Evolutionary conservation across 2,888 invertebrate genomes (phyloP), one percentile per base, ranked within the genome.

Genomic region (Plebejus anna): DNA sequence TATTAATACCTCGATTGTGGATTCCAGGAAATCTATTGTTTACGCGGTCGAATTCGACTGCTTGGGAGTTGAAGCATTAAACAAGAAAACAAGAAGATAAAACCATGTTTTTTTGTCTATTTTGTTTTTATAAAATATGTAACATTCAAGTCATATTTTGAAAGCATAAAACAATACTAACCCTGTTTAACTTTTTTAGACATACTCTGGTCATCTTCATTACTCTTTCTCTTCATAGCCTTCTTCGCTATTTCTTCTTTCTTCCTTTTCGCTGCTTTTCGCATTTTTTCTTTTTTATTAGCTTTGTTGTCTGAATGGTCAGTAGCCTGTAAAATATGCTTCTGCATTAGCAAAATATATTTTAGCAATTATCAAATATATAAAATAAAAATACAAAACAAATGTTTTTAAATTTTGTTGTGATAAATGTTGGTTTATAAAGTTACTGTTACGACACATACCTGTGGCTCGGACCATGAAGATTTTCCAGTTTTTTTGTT

Each of bases 401-500:
- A 66, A 66, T 7, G 11, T 51, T 47, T 42, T n/a, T 22, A 22
- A n/a, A 47, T 42, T 5, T 47, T 4, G n/a, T 7, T 9, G n/a
- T 9, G 9, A 11, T 47, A 51, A 22, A 73, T 13, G 4, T 55
- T 28, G 11, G 11, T 22, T 47, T 51, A 1, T 73, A 55, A 42
- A 32, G 42, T 13, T 11, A 13, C 6, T 42, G 82, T 82, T 84
- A 84, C 80, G 84, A 87, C 86, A 88, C 85, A 85, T 85, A 93
- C 94, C 89, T 88, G 88, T 77, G 94, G 93, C 85, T 89, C 84
- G 55, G 89, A 88, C 94, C 94, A 94, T 79, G 89, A 91, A 78
- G 94, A 93, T 84, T 89, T 90, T 79, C 93, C 93, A 76, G 91
- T 93, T 86, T 87, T 92, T 81, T 84, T 90, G 81, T 94, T 91